Evolutionary conservation across 2,888 invertebrate genomes (phyloP).

Genomic region (Allophyes oxyacanthae): DNA sequence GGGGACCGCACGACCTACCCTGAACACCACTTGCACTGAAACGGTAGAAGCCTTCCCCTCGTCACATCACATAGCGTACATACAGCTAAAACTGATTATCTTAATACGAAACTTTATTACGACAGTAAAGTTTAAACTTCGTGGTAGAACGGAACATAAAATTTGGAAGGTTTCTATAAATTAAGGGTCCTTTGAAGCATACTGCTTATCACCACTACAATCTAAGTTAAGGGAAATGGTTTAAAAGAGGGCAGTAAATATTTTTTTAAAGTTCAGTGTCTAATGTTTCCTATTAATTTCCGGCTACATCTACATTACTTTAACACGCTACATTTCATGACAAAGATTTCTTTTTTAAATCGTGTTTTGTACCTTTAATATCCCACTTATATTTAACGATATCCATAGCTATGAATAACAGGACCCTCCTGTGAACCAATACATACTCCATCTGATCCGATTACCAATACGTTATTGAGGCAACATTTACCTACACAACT

Average conservation of each 20-base stretch:
- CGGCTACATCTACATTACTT: conserved; percentile 38
- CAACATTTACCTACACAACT: no score
- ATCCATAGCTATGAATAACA: no score
- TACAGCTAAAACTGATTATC: conserved; percentile 50
- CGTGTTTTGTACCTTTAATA: no score
- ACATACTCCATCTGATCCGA: no score
- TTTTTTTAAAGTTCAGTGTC: conserved; percentile 25
- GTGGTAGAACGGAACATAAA: conserved; percentile 24
- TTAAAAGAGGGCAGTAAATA: conserved; percentile 15
- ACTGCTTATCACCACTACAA: conserved; percentile 30
- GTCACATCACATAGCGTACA: conserved; percentile 73
- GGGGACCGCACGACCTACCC: conserved; percentile 81
- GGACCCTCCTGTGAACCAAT: no score
- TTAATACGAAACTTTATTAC: conserved; percentile 35
- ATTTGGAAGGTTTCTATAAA: conserved; percentile 29
- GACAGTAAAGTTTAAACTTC: conserved; percentile 16
- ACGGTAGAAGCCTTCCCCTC: conserved; percentile 77
- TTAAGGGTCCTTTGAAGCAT: conserved; percentile 17
- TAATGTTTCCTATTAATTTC: conserved; percentile 47
- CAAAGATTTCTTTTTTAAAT: no score
- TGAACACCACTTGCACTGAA: conserved; percentile 81
- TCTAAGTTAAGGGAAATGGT: conserved; percentile 30
- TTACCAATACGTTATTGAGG: no score
- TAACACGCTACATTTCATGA: conserved; percentile 23
- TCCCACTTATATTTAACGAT: no score